Percentiles rank a stretch among this genome's conserved stretches.
Evolutionary conservation across 2,888 invertebrate species (phyloP).

Genomic region (Lasioglossum zephyrum): DNA sequence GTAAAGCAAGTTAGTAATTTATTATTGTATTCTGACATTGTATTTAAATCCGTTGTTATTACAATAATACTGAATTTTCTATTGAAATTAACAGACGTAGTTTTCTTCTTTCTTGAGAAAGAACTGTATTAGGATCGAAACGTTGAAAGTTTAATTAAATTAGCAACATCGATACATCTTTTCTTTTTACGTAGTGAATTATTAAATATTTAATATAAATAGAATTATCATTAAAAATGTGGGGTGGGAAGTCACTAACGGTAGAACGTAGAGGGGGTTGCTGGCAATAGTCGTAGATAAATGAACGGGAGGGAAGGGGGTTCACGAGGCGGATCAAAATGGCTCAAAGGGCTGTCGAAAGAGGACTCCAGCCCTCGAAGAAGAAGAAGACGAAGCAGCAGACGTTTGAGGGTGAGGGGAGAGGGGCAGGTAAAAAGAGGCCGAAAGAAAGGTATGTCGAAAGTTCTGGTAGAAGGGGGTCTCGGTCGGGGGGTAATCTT

Average conservation of each 20-base stretch:
- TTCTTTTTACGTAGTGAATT: too few species aligned
- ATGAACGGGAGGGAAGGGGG: conserved; percentile 30
- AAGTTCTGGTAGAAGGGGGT: background rate
- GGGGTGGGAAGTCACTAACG: background rate
- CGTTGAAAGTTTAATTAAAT: too few species aligned
- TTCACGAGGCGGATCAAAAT: conserved; percentile 44
- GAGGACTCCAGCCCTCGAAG: background rate
- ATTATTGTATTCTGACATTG: too few species aligned
- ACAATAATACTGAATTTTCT: too few species aligned
- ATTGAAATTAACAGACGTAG: too few species aligned
- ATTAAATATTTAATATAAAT: background rate
- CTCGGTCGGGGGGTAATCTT: conserved; percentile 46
- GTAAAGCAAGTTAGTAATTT: too few species aligned
- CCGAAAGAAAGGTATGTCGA: conserved; percentile 38
- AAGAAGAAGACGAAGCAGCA: background rate
- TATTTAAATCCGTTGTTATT: too few species aligned
- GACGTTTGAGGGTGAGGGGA: background rate
- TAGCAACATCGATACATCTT: too few species aligned
- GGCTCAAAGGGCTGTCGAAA: background rate
- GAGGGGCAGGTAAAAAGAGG: conserved; percentile 33
- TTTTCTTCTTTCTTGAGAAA: too few species aligned
- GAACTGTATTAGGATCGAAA: too few species aligned
- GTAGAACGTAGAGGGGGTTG: conserved; percentile 25
- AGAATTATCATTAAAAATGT: background rate
- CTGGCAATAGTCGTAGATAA: conserved; percentile 51